Conservation (phyloP, 1,140 invertebrate genomes). For the Daktulosphaira vitifoliae region DNA sequence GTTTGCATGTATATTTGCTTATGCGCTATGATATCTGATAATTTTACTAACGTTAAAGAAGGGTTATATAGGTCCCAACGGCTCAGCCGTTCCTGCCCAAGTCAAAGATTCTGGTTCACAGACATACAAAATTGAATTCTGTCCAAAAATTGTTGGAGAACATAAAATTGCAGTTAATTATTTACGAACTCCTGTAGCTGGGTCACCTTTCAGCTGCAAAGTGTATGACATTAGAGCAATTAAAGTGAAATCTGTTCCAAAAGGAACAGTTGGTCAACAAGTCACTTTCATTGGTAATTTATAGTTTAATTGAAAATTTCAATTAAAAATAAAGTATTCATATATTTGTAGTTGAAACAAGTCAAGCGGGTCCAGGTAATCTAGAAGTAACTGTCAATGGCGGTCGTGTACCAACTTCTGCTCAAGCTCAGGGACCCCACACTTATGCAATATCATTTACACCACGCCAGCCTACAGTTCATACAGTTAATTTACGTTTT, state of each 20-base stretch:
- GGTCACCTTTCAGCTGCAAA: slow-evolving; percentile 86
- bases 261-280: slow-evolving; percentile 82
- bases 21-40: slow-evolving; percentile 18
- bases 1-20: slow-evolving; percentile 13
- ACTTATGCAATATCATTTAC: slow-evolving; percentile 96
- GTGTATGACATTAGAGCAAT: slow-evolving; percentile 92
- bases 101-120: slow-evolving; percentile 62
- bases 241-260: slow-evolving; percentile 82
- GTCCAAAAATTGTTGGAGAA: slow-evolving; percentile 76
- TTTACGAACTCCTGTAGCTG: slow-evolving; percentile 64
- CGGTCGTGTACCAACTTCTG: slow-evolving; percentile 88
- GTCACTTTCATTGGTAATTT: slow-evolving; percentile 85
- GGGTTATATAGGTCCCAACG: slow-evolving; percentile 62
- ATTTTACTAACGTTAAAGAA: slow-evolving; percentile 33
- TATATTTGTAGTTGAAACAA: slow-evolving; percentile 75
- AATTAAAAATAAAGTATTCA: background rate
- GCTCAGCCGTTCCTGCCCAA: slow-evolving; percentile 75
- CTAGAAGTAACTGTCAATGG: slow-evolving; percentile 95
- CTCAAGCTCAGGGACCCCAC: slow-evolving; percentile 87
- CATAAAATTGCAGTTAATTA: slow-evolving; percentile 79
- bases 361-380: slow-evolving; percentile 91
- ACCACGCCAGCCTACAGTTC: slow-evolving; percentile 75
- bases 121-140: slow-evolving; percentile 77
- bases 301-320: background rate
- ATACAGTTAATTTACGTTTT: slow-evolving; percentile 88